A percentile compares a stretch with the other conserved stretches of the same genome.
Evolutionary conservation across 2,888 invertebrate genomes (phyloP).

Genomic region (Chrysodeixis includens): DNA sequence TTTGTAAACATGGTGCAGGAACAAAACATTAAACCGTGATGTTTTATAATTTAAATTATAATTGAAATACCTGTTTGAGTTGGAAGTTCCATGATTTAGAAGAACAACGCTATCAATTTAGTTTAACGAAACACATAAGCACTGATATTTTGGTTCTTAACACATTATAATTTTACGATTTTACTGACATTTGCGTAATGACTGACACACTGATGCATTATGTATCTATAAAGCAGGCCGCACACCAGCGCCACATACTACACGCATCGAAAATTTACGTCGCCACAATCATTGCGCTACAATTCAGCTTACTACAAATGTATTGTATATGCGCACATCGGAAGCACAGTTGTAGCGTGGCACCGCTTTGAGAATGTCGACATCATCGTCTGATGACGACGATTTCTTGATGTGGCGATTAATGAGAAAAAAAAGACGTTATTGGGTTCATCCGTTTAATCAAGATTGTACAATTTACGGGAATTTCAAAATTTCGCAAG

Average conservation of each 20-base stretch:
- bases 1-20: neutral
- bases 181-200: conserved; percentile 9
- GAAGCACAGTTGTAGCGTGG: no score
- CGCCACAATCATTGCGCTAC: no score
- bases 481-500: conserved; percentile 21
- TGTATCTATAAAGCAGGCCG: no score
- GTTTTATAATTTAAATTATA: neutral
- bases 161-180: conserved; percentile 2
- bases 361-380: conserved; percentile 8
- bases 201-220: no score
- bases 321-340: no score
- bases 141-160: conserved; percentile 11
- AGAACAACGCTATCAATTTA: conserved; percentile 24
- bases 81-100: conserved; percentile 9
- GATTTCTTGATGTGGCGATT: conserved; percentile 22
- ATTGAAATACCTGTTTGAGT: conserved; percentile 17
- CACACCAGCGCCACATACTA: no score
- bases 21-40: no score
- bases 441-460: conserved; percentile 30
- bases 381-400: conserved; percentile 18
- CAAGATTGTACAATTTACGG: conserved; percentile 14
- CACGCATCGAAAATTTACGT: neutral
- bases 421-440: conserved; percentile 23
- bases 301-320: no score
- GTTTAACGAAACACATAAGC: neutral